Base-by-base conservation (phyloP, 1,140 invertebrate genomes). In the Gryllus bimaculatus region DNA sequence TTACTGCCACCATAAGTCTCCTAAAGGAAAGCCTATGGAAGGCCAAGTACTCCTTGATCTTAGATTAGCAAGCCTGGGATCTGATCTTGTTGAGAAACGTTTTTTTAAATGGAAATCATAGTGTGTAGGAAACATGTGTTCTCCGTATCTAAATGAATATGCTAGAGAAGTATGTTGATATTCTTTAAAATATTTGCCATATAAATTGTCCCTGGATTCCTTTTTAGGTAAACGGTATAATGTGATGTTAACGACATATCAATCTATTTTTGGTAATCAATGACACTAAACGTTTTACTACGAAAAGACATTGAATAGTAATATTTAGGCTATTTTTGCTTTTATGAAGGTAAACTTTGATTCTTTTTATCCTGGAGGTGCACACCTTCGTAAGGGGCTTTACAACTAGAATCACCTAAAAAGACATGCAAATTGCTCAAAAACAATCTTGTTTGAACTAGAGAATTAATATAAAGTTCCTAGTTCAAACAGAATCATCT, bases 1-100 rank as follows among this genome's bases (percentile, higher is more conserved):
- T 89, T 0, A 88, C 88, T 6, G 87, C 87, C 8, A 87, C 86
- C 75, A 86, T 85, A 77, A 83, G 84, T 15, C 86, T 8, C 85
- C 87, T 8, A 80, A 83, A 8, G 83, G 86, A 79, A 87, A 88
- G 78, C 83, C 86, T 8, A 81, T 84, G 3, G 85, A 88, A 20
- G 80, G 82, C 2, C 87, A 88, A 82, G 83, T 87, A 75, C 77
- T 84, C 20, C 87, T 86, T 48, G 84, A 87, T 73, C 84, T 83
- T 0, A 86, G 84, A 79, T 82, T 87, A 75, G 85, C 87, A 8
- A 83, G 84, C 21, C 81, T 88, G 47, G 85, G 86, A 12, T 82
- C 86, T 74, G 84, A 87, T 81, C 78, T 87, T 15, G 82, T 85
- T 26, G 86, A 88, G 76, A 87, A 87, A 81, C 78, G 87, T 88